Conservation (phyloP, 2,888 invertebrate species). For the Rosalia funebris region DNA sequence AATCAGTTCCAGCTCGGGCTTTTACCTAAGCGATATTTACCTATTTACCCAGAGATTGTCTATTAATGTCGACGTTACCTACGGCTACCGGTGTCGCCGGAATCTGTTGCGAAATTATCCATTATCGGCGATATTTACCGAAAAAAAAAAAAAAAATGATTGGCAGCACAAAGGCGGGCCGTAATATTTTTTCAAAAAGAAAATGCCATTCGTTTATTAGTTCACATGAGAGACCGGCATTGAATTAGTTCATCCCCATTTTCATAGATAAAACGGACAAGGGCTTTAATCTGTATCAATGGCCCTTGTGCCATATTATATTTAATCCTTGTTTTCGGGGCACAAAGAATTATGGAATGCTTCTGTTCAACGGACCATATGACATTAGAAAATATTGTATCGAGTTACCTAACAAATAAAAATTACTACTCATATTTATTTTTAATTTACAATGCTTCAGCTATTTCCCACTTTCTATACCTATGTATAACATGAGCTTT, state of each 20-base stretch:
- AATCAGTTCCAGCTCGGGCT: constrained; percentile 29
- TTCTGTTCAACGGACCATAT: constrained; percentile 59
- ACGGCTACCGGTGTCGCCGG: constrained; percentile 34
- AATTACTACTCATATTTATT: constrained; percentile 48
- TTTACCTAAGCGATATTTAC: constrained; percentile 31
- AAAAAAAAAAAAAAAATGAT: constrained; percentile 50
- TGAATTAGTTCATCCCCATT: constrained; percentile 56
- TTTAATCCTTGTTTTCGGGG: constrained; percentile 55
- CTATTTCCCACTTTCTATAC: constrained; percentile 46
- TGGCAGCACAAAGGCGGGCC: constrained; percentile 59
- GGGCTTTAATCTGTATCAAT: constrained; percentile 58
- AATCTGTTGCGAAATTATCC: constrained; percentile 49
- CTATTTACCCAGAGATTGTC: constrained; percentile 31
- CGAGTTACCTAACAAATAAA: constrained; percentile 55
- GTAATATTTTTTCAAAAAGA: constrained; percentile 54
- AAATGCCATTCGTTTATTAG: constrained; percentile 53
- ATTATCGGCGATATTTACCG: constrained; percentile 34
- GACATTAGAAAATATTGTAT: constrained; percentile 59
- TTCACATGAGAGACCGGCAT: constrained; percentile 36
- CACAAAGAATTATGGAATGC: constrained; percentile 59
- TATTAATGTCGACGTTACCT: neutral
- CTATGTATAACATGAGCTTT: neutral
- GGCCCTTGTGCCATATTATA: constrained; percentile 55
- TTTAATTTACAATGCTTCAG: constrained; percentile 47
- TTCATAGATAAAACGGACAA: constrained; percentile 54